Percentiles rank a stretch among this genome's conserved stretches.
phyloP scores from a whole-genome alignment of 2,113 vertebrate genomes.

The Trichomycterus rosablanca region DNA sequence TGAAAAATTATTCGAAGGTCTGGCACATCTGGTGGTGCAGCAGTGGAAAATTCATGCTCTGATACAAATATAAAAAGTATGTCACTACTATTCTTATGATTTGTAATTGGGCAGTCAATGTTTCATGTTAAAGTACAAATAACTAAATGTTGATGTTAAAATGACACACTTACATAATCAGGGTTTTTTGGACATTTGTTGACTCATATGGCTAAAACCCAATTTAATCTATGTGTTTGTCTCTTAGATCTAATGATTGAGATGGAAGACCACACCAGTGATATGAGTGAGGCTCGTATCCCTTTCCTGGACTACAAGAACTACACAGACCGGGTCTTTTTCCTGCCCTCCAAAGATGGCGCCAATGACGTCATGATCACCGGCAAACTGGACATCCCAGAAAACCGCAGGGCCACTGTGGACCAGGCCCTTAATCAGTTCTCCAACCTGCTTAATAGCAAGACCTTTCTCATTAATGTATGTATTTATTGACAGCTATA shows the following conservation, averaged over 20 bases:
- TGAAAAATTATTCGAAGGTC: no score
- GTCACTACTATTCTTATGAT: no score
- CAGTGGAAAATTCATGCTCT: no score
- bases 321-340: slow-evolving; percentile 91
- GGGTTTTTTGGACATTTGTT: no score
- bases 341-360: slow-evolving; percentile 88
- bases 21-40: no score
- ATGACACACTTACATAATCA: no score
- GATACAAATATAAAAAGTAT: no score
- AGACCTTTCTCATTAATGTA: slow-evolving; percentile 93
- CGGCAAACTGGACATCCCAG: slow-evolving; percentile 82
- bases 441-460: slow-evolving; percentile 95
- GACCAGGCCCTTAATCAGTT: slow-evolving; percentile 92
- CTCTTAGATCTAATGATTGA: slow-evolving; percentile 92
- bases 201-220: no score
- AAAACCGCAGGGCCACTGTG: slow-evolving; percentile 73
- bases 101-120: no score
- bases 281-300: slow-evolving; percentile 87
- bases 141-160: no score
- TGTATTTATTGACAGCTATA: no score
- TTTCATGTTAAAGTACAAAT: no score
- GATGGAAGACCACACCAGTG: slow-evolving; percentile 95
- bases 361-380: slow-evolving; percentile 91
- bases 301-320: slow-evolving; percentile 92
- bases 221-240: neutral